Evolutionary conservation across 2,888 invertebrate genomes (phyloP).

Genomic region (Maniola hyperantus): DNA sequence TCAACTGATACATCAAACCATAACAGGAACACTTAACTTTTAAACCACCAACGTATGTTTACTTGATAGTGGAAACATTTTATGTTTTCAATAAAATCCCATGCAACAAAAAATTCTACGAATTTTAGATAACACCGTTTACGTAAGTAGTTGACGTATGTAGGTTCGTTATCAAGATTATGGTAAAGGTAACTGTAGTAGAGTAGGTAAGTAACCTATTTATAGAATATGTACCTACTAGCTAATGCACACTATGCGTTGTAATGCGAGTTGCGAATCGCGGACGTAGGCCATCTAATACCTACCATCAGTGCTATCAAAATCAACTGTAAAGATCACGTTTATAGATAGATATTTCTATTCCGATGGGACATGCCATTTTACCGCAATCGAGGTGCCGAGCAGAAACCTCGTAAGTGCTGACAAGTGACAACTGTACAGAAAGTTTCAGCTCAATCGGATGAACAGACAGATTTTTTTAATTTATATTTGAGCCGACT

Average conservation of each 20-base stretch:
- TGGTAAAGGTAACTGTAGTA: slow-evolving; percentile 35
- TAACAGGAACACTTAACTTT: background rate
- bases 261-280: too few relatives aligned
- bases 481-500: too few relatives aligned
- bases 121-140: slow-evolving; percentile 45
- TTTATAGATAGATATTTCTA: too few relatives aligned
- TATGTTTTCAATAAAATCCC: slow-evolving; percentile 10
- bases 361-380: too few relatives aligned
- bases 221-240: background rate
- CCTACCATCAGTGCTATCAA: too few relatives aligned
- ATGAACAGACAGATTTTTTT: too few relatives aligned
- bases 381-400: too few relatives aligned
- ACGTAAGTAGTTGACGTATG: slow-evolving; percentile 44
- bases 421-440: too few relatives aligned
- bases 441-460: too few relatives aligned
- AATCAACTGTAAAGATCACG: too few relatives aligned
- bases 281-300: too few relatives aligned
- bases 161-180: slow-evolving; percentile 41
- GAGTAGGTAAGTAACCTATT: background rate
- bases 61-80: slow-evolving; percentile 10
- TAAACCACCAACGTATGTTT: slow-evolving; percentile 17
- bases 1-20: slow-evolving; percentile 3
- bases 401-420: too few relatives aligned
- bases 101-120: slow-evolving; percentile 26
- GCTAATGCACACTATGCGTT: background rate